Conservation (phyloP, 2,113 vertebrate species). For the Ptilorrhoa leucosticta region DNA sequence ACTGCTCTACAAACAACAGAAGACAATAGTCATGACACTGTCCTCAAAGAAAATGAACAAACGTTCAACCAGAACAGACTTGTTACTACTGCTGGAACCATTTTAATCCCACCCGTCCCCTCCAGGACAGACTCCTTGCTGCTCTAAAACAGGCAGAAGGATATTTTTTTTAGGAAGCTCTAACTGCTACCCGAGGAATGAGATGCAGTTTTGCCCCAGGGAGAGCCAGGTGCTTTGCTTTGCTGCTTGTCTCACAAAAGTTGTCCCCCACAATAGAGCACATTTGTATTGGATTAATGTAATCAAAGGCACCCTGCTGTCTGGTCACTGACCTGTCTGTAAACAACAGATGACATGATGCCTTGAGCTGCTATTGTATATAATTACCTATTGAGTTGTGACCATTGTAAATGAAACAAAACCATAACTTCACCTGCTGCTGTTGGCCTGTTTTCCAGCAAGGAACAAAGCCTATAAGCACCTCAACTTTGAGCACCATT, state of each 20-base stretch:
- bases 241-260: neutral
- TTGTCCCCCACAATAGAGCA: neutral
- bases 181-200: neutral
- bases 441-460: neutral
- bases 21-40: neutral
- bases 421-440: neutral
- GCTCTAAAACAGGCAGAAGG: neutral
- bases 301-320: constrained; percentile 32
- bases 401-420: neutral
- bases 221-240: neutral
- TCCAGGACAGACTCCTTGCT: neutral
- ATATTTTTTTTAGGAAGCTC: neutral
- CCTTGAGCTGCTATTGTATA: neutral
- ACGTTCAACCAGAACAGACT: neutral
- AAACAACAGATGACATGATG: constrained; percentile 2
- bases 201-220: neutral
- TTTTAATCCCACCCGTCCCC: neutral
- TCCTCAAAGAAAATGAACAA: neutral
- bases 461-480: neutral
- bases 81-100: neutral
- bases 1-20: neutral
- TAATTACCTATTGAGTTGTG: neutral
- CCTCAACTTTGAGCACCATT: neutral
- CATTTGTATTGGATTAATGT: neutral
- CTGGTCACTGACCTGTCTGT: constrained; percentile 27